Evolutionary conservation across 2,888 invertebrate species (phyloP).

Genomic region (Omphaloscelis lunosa): DNA sequence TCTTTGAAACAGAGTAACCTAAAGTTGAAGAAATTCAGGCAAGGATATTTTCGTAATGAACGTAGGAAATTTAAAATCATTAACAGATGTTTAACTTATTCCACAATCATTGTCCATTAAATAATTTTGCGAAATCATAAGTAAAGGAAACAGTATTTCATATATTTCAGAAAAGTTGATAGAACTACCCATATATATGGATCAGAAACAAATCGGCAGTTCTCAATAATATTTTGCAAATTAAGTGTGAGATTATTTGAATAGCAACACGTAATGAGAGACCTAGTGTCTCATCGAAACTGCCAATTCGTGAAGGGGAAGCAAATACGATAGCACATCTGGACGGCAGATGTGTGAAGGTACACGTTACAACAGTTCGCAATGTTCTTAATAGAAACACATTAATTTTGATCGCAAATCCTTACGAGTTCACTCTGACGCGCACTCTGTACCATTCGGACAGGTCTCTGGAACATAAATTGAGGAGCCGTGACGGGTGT

Average conservation of each 20-base stretch:
- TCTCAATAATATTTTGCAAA: slow-evolving; percentile 68
- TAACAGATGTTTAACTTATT: slow-evolving; percentile 20
- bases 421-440: slow-evolving; percentile 97
- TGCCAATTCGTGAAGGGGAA: slow-evolving; percentile 87
- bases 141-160: slow-evolving; percentile 54
- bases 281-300: slow-evolving; percentile 76
- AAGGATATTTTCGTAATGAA: slow-evolving; percentile 22
- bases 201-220: slow-evolving; percentile 86
- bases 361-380: slow-evolving; percentile 89
- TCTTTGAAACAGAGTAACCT: slow-evolving; percentile 46
- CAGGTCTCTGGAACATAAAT: slow-evolving; percentile 92
- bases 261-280: slow-evolving; percentile 59
- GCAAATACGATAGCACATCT: slow-evolving; percentile 87
- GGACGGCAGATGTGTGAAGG: slow-evolving; percentile 89
- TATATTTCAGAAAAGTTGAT: slow-evolving; percentile 77
- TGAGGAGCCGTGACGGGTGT: slow-evolving; percentile 86
- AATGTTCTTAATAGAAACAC: slow-evolving; percentile 88
- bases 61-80: slow-evolving; percentile 16
- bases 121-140: slow-evolving; percentile 47
- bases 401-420: slow-evolving; percentile 89
- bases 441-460: slow-evolving; percentile 96
- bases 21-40: slow-evolving; percentile 25
- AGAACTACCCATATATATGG: slow-evolving; percentile 79
- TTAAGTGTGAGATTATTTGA: slow-evolving; percentile 52
- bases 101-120: slow-evolving; percentile 23